Base-by-base conservation (phyloP, 2,797 vertebrate genomes). In the Muscicapa comitata region DNA sequence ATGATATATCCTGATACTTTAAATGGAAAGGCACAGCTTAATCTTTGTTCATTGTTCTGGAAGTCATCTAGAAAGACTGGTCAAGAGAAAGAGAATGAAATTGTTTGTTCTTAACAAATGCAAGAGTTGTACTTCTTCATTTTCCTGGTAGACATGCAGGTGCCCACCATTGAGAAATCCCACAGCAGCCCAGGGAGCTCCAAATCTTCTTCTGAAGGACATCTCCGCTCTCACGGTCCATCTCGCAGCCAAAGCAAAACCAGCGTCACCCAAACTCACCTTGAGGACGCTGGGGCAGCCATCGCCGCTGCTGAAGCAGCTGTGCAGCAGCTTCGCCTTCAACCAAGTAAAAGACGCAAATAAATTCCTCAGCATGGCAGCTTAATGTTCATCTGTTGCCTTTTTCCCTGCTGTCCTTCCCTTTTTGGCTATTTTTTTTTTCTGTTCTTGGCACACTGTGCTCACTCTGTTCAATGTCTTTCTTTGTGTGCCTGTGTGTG, bases 301-400 rank as follows among this genome's bases (percentile, higher is more conserved):
- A 99, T 99, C 95, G 99, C 99, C 38, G 99, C 99, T 48, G 99
- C 99, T 3, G 99, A 99, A 98, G 99, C 99, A 83, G 99, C 99
- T 37, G 99, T 99, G 92, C 99, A 99, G 89, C 99, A 99, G 95
- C 98, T 99, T 94, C 99, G 99, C 97, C 98, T 99, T 97, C 99
- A 99, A 99, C 99, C 99, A 99, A 99, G 99, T 99, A 99, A 99
- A 99, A 99, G 97, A 98, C 97, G 98, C 99, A 99, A 99, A 99
- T 99, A 99, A 99, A 97, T 97, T 98, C 98, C 98, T 98, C 99
- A 99, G 99, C 99, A 99, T 99, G 99, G 99, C 98, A 98, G 98
- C 98, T 99, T 98, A 98, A 97, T 98, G 98, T 97, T 99, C 99
- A 99, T 99, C 98, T 98, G 98, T 99, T 98, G 98, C 97, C 98